These are phyloP conservation scores for Pseudochirops cupreus DNA, from an alignment of 2,797 vertebrate genomes.

Conservation along the genomic window DNA sequence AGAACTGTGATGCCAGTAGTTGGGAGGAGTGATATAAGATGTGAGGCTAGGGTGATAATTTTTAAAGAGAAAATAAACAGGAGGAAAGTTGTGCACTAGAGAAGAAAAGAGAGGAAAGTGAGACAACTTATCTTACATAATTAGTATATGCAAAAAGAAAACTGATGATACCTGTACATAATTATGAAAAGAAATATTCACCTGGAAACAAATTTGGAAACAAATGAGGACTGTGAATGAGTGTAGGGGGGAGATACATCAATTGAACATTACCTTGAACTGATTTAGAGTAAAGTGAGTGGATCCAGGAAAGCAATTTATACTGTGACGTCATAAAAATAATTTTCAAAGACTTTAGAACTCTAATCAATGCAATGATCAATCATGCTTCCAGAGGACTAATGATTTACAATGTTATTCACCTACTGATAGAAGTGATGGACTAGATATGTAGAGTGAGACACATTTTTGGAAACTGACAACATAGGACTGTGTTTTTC, in stretches of 20 bases:
- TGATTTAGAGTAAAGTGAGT: not conserved
- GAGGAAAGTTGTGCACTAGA: not conserved
- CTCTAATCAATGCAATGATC: not conserved
- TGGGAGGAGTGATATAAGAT: too few relatives aligned
- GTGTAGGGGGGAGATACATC: not conserved
- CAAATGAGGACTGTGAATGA: not conserved
- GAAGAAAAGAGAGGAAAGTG: not conserved
- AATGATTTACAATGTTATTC: not conserved
- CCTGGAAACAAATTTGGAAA: not conserved
- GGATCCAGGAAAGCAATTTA: not conserved
- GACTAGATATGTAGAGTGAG: not conserved
- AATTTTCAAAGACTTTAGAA: not conserved
- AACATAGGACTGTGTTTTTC: not conserved
- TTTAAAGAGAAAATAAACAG: too few relatives aligned
- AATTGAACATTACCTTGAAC: not conserved
- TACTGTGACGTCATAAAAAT: not conserved
- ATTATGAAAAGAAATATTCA: not conserved
- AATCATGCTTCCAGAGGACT: not conserved
- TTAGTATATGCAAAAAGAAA: not conserved
- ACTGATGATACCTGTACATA: not conserved
- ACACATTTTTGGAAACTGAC: not conserved
- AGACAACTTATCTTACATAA: not conserved
- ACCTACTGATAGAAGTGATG: not conserved
- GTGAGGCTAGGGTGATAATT: too few relatives aligned
- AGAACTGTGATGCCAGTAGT: too few relatives aligned